These are phyloP conservation scores for Lota lota DNA, from an alignment of 2,113 vertebrate genomes.

Conservation along the genomic window DNA sequence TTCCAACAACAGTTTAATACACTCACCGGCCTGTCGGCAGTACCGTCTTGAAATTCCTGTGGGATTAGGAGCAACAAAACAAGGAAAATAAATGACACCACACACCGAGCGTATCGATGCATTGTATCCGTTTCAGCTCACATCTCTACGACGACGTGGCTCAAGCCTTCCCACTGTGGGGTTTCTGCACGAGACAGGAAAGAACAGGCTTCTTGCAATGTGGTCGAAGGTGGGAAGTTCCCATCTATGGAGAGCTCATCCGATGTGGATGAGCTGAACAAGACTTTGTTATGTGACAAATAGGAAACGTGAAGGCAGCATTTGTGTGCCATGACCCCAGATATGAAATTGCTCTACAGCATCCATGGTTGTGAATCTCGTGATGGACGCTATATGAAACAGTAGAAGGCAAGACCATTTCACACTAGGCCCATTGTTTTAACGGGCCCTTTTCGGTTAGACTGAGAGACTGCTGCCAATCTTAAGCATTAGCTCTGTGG, in stretches of 20 bases:
- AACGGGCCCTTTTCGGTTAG: conserved; percentile 4
- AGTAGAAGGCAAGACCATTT: conserved; percentile 16
- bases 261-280: not conserved
- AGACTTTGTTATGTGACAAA: conserved; percentile 5
- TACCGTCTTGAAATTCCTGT: not conserved
- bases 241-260: conserved; percentile 16
- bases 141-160: not conserved
- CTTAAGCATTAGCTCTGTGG: conserved; percentile 4
- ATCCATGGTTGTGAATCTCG: too few relatives aligned
- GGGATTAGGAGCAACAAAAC: not conserved
- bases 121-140: not conserved
- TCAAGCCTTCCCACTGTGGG: not conserved
- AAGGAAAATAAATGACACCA: conserved; percentile 6
- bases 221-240: not conserved
- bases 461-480: conserved; percentile 11
- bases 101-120: not conserved
- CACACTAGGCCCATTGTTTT: conserved; percentile 13
- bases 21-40: conserved; percentile 1
- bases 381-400: too few relatives aligned
- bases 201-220: not conserved
- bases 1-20: conserved; percentile 29
- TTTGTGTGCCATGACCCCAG: conserved; percentile 14
- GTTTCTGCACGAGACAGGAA: too few relatives aligned
- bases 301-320: conserved; percentile 5
- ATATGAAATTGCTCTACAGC: not conserved